These are phyloP conservation scores for Muraenolepis orangiensis DNA, from an alignment of 2,797 vertebrate genomes.

Conservation along the genomic window DNA sequence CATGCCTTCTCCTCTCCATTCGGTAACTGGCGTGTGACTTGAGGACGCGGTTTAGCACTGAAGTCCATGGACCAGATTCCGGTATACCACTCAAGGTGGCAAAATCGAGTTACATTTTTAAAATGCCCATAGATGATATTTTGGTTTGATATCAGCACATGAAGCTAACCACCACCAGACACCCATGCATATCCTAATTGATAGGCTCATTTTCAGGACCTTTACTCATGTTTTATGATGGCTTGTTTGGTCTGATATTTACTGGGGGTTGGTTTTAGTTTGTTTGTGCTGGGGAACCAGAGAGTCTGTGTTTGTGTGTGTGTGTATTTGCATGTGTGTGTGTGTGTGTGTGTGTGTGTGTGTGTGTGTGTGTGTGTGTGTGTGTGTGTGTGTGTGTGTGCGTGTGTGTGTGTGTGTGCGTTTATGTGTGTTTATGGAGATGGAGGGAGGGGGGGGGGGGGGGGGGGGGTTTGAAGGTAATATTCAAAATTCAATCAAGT, in stretches of 20 bases:
- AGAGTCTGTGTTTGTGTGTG: background rate
- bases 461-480: constrained; percentile 25
- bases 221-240: too few relatives aligned
- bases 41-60: constrained; percentile 43
- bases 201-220: too few relatives aligned
- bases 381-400: background rate
- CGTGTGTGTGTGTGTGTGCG: too few relatives aligned
- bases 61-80: too few relatives aligned
- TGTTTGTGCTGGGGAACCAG: constrained; percentile 1
- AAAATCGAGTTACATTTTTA: too few relatives aligned
- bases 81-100: too few relatives aligned
- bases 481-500: constrained; percentile 75
- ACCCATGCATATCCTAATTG: too few relatives aligned
- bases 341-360: background rate
- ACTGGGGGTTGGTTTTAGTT: too few relatives aligned
- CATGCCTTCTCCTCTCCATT: background rate
- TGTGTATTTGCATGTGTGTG: background rate
- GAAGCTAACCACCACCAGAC: too few relatives aligned
- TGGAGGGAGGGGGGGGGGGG: constrained; percentile 4
- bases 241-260: too few relatives aligned
- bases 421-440: background rate
- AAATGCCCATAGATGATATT: too few relatives aligned
- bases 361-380: background rate
- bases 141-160: too few relatives aligned
- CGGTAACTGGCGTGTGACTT: background rate